These are phyloP conservation scores for Zoanthus sociatus DNA, from an alignment of 92 coral and sea anemone genomes.

Conservation along the genomic window DNA sequence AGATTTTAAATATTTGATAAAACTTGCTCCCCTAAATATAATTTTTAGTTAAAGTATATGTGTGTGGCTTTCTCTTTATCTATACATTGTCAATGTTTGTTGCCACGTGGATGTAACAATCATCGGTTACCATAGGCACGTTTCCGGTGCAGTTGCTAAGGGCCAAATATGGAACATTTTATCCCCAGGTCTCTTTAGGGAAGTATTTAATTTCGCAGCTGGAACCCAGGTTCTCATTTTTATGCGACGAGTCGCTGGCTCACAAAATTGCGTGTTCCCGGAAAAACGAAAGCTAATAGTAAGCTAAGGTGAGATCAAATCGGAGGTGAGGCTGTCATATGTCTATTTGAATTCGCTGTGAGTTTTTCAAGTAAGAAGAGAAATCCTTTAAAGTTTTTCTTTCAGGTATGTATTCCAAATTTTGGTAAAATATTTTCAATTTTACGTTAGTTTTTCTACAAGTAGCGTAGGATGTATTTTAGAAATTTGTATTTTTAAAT, in stretches of 20 bases:
- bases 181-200: background rate
- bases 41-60: background rate
- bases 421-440: background rate
- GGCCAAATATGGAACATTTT: constrained; percentile 17
- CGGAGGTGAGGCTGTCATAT: background rate
- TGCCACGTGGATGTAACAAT: constrained; percentile 49
- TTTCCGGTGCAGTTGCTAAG: constrained; percentile 41
- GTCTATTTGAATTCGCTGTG: background rate
- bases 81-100: constrained; percentile 1
- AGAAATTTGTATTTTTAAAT: no score
- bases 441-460: background rate
- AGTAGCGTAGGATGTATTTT: background rate
- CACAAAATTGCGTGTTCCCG: background rate
- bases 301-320: background rate
- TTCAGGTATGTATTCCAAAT: background rate
- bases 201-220: background rate
- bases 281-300: background rate
- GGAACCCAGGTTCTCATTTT: constrained; percentile 1
- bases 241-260: constrained; percentile 22
- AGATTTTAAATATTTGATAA: background rate
- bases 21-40: background rate
- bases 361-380: background rate
- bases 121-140: constrained; percentile 77
- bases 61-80: background rate
- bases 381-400: background rate